Base-by-base conservation (phyloP, 2,797 vertebrate species). In the Falco novaeseelandiae region DNA sequence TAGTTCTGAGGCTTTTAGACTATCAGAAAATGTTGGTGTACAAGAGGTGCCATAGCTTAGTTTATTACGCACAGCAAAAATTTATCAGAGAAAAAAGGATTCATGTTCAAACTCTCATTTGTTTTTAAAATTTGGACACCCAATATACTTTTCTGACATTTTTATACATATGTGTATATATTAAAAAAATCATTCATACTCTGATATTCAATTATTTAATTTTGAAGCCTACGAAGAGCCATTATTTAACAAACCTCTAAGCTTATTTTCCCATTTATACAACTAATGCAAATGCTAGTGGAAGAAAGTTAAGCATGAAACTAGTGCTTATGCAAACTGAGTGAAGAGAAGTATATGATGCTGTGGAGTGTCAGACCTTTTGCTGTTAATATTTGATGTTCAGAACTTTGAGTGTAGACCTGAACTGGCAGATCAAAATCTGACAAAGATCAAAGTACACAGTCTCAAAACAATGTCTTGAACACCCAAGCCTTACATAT, bases 121-220 rank as follows among this genome's bases (percentile, higher is more conserved):
- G 36, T 25, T 58, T 85, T 63, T 77, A 51, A 73, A 89, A 78
- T 62, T 10, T 89, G 36, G 30, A 54, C 34, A 80, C n/a, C 8
- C 46, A 76, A 6, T 36, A 48, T 23, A 40, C 20, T 62, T 38
- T 22, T 78, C 29, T 71, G 36, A 44, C 2, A 63, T 54, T 71
- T 78, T 26, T 40, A 66, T 55, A 55, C 0, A 0, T 19, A 42
- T 8, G 1, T 17, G 11, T 82, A 18, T 30, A 7, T 34, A 6
- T 30, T 17, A 8, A 30, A 34, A 69, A 44, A 61, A 26, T 32
- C 42, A 44, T 44, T 44, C 42, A 67, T 11, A 17, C 18, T 55
- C 25, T 44, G 5, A 8, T 57, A 55, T 34, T 83, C 18, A 71
- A 21, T 54, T 55, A 10, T 32, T 72, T 34, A 48, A 58, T 46